Evolutionary conservation across 2,113 vertebrate genomes (phyloP).

Genomic region (Lagopus leucura): DNA sequence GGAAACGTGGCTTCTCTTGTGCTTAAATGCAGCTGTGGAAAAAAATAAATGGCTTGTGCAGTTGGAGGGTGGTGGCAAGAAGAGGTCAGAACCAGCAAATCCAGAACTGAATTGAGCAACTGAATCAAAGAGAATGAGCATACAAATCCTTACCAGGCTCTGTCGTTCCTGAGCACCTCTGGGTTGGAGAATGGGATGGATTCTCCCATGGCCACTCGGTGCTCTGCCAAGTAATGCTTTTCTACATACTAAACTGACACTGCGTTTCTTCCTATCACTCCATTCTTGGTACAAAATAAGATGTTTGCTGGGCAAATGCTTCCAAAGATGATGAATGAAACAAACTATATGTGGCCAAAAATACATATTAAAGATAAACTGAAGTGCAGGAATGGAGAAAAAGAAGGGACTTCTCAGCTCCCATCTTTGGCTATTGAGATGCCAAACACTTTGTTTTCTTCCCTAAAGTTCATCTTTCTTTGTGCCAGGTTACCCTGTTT

Average conservation of each 20-base stretch:
- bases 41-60: background rate
- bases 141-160: background rate
- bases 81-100: background rate
- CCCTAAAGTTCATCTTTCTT: background rate
- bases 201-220: background rate
- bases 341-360: background rate
- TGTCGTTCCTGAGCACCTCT: background rate
- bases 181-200: background rate
- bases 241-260: rapidly evolving
- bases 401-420: background rate
- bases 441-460: background rate
- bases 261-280: background rate
- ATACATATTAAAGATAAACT: background rate
- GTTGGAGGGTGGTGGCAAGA: background rate
- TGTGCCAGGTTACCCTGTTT: background rate
- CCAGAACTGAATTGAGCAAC: background rate
- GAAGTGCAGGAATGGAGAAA: background rate
- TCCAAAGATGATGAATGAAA: background rate
- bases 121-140: background rate
- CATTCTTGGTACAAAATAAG: background rate
- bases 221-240: background rate
- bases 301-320: background rate
- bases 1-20: background rate
- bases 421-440: background rate
- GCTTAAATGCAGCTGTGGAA: background rate